Evolutionary conservation across 2,797 vertebrate species (phyloP).

Genomic region (Lates japonicus): DNA sequence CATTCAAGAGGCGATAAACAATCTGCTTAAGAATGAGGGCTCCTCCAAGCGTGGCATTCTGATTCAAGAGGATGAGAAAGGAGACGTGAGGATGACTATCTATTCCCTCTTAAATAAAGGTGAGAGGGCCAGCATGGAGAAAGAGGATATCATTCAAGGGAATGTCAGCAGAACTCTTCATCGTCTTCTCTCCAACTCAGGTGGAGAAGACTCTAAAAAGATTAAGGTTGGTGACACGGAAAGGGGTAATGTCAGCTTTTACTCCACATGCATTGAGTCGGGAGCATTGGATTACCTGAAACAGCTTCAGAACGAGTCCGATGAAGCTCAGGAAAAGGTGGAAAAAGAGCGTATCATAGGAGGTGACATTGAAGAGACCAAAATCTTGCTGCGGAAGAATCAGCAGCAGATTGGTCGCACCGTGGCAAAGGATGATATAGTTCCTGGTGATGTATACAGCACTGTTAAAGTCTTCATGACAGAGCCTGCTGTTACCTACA

Average conservation of each 20-base stretch:
- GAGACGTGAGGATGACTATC: slow-evolving; percentile 94
- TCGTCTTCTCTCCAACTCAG: slow-evolving; percentile 87
- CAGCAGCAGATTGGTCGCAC: slow-evolving; percentile 88
- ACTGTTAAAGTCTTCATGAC: slow-evolving; percentile 90
- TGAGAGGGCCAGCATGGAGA: slow-evolving; percentile 75
- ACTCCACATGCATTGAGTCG: slow-evolving; percentile 94
- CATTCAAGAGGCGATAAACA: slow-evolving; percentile 93
- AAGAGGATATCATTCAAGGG: slow-evolving; percentile 89
- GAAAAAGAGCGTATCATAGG: slow-evolving; percentile 88
- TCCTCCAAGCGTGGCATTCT: slow-evolving; percentile 91
- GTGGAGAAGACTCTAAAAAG: slow-evolving; percentile 81
- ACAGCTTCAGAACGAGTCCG: slow-evolving; percentile 86
- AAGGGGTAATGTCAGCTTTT: slow-evolving; percentile 95
- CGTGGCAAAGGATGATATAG: slow-evolving; percentile 89
- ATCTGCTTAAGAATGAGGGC: slow-evolving; percentile 85
- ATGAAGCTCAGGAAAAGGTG: slow-evolving; percentile 73
- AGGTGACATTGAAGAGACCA: slow-evolving; percentile 90
- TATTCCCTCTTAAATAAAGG: slow-evolving; percentile 93
- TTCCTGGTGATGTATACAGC: slow-evolving; percentile 91
- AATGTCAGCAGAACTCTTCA: slow-evolving; percentile 90
- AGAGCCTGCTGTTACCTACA: slow-evolving; percentile 82
- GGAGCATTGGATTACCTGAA: slow-evolving; percentile 94
- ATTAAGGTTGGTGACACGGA: slow-evolving; percentile 89
- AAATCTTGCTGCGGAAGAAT: slow-evolving; percentile 87
- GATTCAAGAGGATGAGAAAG: slow-evolving; percentile 95